phyloP scores from a whole-genome alignment of 2,888 invertebrate genomes.

The Tribolium freemani region DNA sequence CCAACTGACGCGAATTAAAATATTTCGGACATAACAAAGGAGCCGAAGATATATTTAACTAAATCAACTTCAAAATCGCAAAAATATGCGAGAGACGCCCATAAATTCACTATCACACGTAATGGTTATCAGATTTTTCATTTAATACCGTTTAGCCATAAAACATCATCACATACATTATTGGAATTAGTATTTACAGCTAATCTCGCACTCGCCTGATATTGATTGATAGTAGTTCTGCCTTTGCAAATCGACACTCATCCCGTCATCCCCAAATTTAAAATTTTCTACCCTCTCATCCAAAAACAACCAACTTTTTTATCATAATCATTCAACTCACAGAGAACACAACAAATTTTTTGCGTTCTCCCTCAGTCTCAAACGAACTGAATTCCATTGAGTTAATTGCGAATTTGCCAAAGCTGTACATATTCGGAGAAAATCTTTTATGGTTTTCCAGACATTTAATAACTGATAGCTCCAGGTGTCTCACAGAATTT shows the following conservation, averaged over 20 bases:
- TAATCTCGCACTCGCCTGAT: slow-evolving; percentile 46
- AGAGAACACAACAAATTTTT: background rate
- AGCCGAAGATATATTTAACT: background rate
- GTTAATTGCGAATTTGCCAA: slow-evolving; percentile 6
- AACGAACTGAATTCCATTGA: background rate
- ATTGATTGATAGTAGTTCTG: slow-evolving; percentile 47
- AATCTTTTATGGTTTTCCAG: background rate
- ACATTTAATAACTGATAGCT: slow-evolving; percentile 9
- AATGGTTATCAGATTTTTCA: slow-evolving; percentile 47
- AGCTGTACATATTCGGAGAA: background rate
- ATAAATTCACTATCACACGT: slow-evolving; percentile 40
- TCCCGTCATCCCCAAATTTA: slow-evolving; percentile 18
- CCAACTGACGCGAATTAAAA: slow-evolving; percentile 33
- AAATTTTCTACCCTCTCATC: background rate
- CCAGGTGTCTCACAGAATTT: slow-evolving; percentile 1
- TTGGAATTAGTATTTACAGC: slow-evolving; percentile 49
- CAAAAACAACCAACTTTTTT: background rate
- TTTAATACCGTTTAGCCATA: slow-evolving; percentile 47
- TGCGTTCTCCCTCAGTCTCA: background rate
- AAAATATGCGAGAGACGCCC: slow-evolving; percentile 14
- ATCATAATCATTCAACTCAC: background rate
- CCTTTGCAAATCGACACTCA: slow-evolving; percentile 20
- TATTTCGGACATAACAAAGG: slow-evolving; percentile 9
- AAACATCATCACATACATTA: slow-evolving; percentile 50
- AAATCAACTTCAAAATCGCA: slow-evolving; percentile 8